phyloP scores from a whole-genome alignment of 1,140 invertebrate genomes.

The Gyrodactylus bullatarudis region DNA sequence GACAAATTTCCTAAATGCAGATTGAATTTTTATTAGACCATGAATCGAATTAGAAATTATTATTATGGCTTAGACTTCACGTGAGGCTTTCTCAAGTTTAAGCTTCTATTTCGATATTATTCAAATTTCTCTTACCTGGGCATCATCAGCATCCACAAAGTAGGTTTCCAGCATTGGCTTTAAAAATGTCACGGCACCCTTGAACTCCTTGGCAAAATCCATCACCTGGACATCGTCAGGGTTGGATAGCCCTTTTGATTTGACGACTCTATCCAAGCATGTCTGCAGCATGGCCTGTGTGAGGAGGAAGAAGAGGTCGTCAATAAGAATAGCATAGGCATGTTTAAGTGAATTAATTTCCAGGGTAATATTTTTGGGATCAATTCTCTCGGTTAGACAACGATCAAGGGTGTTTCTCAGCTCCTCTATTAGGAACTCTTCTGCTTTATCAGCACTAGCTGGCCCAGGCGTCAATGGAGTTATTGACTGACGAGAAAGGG shows the following conservation, averaged over 20 bases:
- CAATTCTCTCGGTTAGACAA: background rate
- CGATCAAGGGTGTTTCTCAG: background rate
- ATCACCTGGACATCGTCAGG: background rate
- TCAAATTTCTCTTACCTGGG: background rate
- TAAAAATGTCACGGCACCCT: background rate
- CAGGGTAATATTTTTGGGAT: background rate
- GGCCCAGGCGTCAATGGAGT: too few species aligned
- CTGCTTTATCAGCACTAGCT: background rate
- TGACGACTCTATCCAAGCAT: background rate
- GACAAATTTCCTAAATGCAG: background rate
- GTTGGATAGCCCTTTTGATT: background rate
- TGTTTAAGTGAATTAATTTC: background rate
- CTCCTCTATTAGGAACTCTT: background rate
- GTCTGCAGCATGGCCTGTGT: background rate
- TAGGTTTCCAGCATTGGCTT: background rate
- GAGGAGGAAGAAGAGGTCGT: background rate
- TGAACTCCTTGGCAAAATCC: background rate
- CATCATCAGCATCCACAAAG: background rate
- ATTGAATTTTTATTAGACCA: background rate
- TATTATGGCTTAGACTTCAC: too few species aligned
- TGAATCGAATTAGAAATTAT: too few species aligned
- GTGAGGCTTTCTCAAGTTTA: too few species aligned
- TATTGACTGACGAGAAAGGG: background rate
- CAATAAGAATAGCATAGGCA: background rate
- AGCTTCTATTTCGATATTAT: background rate